Base-by-base conservation (phyloP, 2,797 vertebrate genomes). In the Saxicola maurus region DNA sequence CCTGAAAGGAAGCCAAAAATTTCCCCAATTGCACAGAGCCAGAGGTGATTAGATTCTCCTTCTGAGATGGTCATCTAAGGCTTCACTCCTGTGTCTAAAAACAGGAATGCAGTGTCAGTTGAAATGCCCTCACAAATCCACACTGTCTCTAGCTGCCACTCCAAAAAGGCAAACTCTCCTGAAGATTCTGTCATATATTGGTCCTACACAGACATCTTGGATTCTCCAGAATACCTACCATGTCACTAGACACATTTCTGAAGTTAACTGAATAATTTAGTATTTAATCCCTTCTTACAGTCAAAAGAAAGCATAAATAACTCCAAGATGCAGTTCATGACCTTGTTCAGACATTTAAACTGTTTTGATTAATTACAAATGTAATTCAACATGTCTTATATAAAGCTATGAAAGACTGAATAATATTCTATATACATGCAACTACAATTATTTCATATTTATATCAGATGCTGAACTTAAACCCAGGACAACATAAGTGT, bases 11-110 rank as follows among this genome's bases (percentile, higher is more conserved):
- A 71, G 31, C 1, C 10, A 84, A 23, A 24, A 9, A 2, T 28
- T 65, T 79, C 48, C 27, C 13, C 6, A 20, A 0, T 38, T 35
- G 12, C 42, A 49, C 11, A 48, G n/a, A 17, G 49, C 0, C 7
- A 45, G 48, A 87, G 10, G 13, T 55, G 3, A 3, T 12, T 5
- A 51, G 3, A 3, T 43, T 75, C 7, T 48, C 2, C 56, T 67
- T 72, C 21, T 46, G 23, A 74, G 15, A 7, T 73, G 21, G 17
- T 42, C 10, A 61, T 24, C 30, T 21, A 74, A 14, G 27, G 10
- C 10, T 82, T 73, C 31, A 49, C 16, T 64, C 7, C 59, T 33
- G 4, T 12, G 27, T 19, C 16, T 43, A 37, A 55, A 81, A 48
- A 10, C 6, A 69, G 35, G 6, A 17, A 35, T 11, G 19, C 7